Conservation (phyloP, 2,797 vertebrate species). For the Cryptoprocta ferox region DNA sequence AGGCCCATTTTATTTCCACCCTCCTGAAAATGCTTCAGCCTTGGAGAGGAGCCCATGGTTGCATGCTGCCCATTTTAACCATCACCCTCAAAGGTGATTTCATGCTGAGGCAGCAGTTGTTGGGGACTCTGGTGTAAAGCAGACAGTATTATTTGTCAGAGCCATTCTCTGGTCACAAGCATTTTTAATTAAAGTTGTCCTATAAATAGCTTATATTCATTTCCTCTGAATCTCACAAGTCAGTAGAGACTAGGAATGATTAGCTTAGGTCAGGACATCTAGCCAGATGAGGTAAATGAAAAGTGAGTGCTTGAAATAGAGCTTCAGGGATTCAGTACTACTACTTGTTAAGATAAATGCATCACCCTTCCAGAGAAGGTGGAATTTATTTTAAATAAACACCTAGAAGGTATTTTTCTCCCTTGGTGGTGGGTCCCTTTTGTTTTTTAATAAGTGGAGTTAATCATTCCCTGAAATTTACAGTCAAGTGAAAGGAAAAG, state of each 20-base stretch:
- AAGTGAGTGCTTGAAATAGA: not conserved
- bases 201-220: not conserved
- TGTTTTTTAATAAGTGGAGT: not conserved
- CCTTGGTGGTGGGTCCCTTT: not conserved
- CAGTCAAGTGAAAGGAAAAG: not conserved
- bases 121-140: not conserved
- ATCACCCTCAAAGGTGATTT: not conserved
- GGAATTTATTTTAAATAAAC: slow-evolving; percentile 40
- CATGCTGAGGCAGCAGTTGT: not conserved
- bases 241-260: not conserved
- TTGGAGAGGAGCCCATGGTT: not conserved
- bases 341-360: not conserved
- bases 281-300: not conserved
- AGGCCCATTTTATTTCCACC: not conserved
- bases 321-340: not conserved
- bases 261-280: not conserved
- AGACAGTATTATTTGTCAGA: not conserved
- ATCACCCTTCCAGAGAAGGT: not conserved
- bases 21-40: not conserved
- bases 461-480: slow-evolving; percentile 5
- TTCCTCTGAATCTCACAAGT: not conserved
- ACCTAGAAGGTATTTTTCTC: not conserved
- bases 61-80: not conserved
- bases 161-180: not conserved
- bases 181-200: slow-evolving; percentile 44